A percentile compares a stretch with the other conserved stretches of the same genome.
Conservation (phyloP, 1,140 invertebrate species). For the Drosophila subpulchrella region DNA sequence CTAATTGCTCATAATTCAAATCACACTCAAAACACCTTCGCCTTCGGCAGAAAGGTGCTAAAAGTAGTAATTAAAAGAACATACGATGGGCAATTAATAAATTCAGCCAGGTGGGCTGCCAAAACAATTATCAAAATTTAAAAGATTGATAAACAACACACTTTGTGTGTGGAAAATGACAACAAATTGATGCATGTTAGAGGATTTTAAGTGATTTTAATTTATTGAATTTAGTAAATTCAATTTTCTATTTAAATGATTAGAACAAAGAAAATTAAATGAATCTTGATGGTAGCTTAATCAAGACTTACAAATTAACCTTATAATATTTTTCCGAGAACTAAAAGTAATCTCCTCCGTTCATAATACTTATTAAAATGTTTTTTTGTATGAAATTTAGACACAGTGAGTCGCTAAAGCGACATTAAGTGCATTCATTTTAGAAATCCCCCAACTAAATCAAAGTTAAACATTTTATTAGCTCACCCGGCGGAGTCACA, state of each 20-base stretch:
- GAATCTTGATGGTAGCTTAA: no score
- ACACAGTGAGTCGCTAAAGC: conserved; percentile 2
- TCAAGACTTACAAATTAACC: neutral
- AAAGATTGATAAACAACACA: conserved; percentile 10
- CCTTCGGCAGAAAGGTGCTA: neutral
- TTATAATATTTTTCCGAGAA: no score
- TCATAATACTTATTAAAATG: neutral
- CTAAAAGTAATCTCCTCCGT: no score
- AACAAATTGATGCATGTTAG: conserved; percentile 13
- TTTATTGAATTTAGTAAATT: neutral
- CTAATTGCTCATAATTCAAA: conserved; percentile 77
- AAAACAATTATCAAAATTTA: neutral
- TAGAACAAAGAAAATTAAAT: no score
- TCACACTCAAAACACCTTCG: neutral
- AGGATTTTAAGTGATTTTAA: no score
- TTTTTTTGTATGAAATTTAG: neutral
- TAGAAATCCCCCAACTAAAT: conserved; percentile 79
- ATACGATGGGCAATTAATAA: conserved; percentile 14
- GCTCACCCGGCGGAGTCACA: conserved; percentile 69
- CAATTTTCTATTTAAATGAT: neutral
- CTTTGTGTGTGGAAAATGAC: neutral
- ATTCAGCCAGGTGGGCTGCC: neutral
- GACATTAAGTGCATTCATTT: conserved; percentile 63
- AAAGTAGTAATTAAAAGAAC: conserved; percentile 34
- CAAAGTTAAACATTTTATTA: conserved; percentile 83